Percentiles rank a stretch among this genome's conserved stretches.
Evolutionary conservation across 35 echinoderm and acorn worm genomes (phyloP).

Genomic region (Patiria miniata): DNA sequence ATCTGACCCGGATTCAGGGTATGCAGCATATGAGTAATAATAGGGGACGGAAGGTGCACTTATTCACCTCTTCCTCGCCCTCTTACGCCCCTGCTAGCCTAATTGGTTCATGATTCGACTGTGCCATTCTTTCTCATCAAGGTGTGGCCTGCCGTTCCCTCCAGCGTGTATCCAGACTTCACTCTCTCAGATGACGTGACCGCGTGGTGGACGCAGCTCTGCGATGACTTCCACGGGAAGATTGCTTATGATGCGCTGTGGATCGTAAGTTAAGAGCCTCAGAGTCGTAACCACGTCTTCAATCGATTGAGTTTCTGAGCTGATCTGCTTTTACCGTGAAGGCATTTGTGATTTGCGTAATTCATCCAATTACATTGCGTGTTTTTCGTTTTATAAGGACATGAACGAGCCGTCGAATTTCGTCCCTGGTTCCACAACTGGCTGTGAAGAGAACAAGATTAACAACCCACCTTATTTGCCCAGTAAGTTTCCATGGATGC

Average conservation of each 20-base stretch:
- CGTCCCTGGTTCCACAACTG: slow-evolving; percentile 60
- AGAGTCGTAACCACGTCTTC: too few species aligned
- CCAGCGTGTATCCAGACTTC: slow-evolving; percentile 75
- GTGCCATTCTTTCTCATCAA: slow-evolving; percentile 5
- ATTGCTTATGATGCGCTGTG: slow-evolving; percentile 76
- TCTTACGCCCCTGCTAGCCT: too few species aligned
- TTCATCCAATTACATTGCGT: too few species aligned
- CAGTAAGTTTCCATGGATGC: slow-evolving; percentile 74
- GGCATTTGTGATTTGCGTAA: too few species aligned
- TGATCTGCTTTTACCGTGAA: slow-evolving; percentile 1
- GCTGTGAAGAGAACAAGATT: slow-evolving; percentile 75
- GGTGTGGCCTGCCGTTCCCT: slow-evolving; percentile 73
- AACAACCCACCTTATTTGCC: slow-evolving; percentile 93
- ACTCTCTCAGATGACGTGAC: neutral
- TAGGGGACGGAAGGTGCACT: too few species aligned
- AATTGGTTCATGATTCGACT: too few species aligned
- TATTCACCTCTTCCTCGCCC: too few species aligned
- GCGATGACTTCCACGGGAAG: slow-evolving; percentile 54
- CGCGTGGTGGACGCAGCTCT: slow-evolving; percentile 61
- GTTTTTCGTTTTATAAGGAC: slow-evolving; percentile 55
- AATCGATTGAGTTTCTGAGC: neutral
- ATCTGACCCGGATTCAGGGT: too few species aligned
- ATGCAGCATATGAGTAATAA: too few species aligned
- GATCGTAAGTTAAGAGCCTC: slow-evolving; percentile 77
- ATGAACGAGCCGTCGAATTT: slow-evolving; percentile 99